Evolutionary conservation across 1,140 invertebrate species (phyloP).

Genomic region (Drosophila sp.): DNA sequence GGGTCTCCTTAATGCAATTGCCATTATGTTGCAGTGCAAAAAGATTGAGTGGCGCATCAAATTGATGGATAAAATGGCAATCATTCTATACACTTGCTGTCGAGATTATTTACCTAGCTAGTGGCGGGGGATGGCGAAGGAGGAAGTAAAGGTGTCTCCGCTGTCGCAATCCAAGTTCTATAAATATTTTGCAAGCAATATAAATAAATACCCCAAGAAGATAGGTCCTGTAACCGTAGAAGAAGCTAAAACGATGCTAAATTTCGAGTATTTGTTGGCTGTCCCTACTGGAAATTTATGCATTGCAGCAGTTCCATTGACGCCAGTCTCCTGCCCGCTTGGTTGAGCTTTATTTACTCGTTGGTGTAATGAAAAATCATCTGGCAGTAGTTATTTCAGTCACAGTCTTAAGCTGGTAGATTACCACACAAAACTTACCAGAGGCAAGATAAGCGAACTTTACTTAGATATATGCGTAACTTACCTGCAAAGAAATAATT

Average conservation of each 20-base stretch:
- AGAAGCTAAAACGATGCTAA: neutral
- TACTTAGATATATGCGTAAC: conserved; percentile 21
- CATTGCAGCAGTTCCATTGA: conserved; percentile 45
- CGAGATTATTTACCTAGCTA: conserved; percentile 33
- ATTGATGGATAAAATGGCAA: conserved; percentile 74
- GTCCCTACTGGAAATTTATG: conserved; percentile 44
- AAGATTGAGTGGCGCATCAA: conserved; percentile 70
- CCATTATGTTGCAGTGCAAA: conserved; percentile 62
- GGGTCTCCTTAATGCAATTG: conserved; percentile 62
- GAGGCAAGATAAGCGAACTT: neutral
- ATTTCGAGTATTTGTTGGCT: conserved; percentile 16
- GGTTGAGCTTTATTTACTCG: conserved; percentile 20
- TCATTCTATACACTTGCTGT: conserved; percentile 42
- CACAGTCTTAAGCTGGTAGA: neutral
- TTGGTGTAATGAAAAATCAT: conserved; percentile 27
- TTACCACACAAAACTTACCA: conserved; percentile 7
- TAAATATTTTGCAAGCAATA: conserved; percentile 47
- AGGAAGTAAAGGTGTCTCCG: conserved; percentile 36
- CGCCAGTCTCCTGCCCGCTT: conserved; percentile 11
- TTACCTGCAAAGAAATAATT: conserved; percentile 60
- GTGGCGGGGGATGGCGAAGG: neutral
- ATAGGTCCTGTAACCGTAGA: no score
- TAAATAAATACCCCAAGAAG: conserved; percentile 2
- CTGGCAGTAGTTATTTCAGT: neutral
- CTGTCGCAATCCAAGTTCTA: conserved; percentile 26